These are phyloP conservation scores for Dicaeum eximium DNA, from an alignment of 2,113 vertebrate genomes.

Conservation along the genomic window DNA sequence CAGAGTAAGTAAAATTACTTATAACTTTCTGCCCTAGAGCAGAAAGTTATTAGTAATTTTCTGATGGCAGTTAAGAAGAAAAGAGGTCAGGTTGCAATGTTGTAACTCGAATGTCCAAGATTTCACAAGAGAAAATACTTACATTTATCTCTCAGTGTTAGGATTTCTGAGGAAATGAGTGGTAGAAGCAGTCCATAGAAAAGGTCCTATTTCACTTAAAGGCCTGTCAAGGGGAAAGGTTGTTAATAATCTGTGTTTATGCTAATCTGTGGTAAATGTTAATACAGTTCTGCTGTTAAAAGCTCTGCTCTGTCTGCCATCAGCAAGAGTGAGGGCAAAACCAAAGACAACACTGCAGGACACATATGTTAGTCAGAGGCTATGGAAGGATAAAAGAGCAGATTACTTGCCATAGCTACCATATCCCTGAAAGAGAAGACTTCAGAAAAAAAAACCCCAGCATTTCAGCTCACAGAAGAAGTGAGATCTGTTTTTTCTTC, in stretches of 20 bases:
- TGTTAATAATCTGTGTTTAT: not conserved
- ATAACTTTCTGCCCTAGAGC: not conserved
- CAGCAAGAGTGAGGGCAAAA: not conserved
- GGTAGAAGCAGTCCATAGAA: not conserved
- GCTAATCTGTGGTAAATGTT: not conserved
- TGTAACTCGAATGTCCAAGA: not conserved
- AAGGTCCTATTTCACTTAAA: not conserved
- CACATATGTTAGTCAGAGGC: not conserved
- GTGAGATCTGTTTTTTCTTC: not conserved
- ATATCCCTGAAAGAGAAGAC: not conserved
- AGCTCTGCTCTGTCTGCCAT: not conserved
- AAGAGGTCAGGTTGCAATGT: accelerated
- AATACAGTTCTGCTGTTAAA: not conserved
- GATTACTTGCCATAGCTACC: constrained; percentile 12
- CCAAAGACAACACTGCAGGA: accelerated
- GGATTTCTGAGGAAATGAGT: not conserved
- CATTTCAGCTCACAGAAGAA: not conserved
- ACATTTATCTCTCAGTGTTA: not conserved
- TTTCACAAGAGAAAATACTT: not conserved
- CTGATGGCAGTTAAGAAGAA: not conserved
- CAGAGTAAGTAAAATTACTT: too few species aligned
- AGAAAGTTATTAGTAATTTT: not conserved
- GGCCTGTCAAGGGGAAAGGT: not conserved
- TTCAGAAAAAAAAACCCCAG: not conserved
- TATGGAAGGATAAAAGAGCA: not conserved